phyloP scores from a whole-genome alignment of 2,113 vertebrate genomes.

The Chloropsis hardwickii region DNA sequence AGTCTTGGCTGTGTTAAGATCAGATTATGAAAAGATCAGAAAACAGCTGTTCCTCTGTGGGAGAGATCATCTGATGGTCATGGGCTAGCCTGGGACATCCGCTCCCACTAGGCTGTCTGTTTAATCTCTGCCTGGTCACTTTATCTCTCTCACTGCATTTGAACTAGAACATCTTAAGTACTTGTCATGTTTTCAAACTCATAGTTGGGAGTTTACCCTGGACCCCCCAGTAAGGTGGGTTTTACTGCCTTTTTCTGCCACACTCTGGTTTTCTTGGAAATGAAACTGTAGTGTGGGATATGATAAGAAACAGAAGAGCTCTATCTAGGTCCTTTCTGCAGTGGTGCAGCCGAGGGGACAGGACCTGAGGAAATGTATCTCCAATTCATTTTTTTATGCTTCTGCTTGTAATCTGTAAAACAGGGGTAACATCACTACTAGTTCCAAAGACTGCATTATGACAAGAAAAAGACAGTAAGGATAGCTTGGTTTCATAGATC shows the following conservation, averaged over 20 bases:
- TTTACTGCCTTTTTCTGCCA: background rate
- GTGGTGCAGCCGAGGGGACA: background rate
- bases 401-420: background rate
- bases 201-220: background rate
- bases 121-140: background rate
- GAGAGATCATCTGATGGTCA: background rate
- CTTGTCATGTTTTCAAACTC: background rate
- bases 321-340: background rate
- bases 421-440: background rate
- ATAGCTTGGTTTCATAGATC: background rate
- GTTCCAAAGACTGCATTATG: background rate
- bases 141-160: background rate
- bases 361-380: background rate
- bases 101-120: background rate
- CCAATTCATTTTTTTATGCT: background rate
- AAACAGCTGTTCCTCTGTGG: background rate
- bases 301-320: background rate
- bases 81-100: background rate
- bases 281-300: background rate
- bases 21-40: constrained; percentile 25
- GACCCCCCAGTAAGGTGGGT: background rate
- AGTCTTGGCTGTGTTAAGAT: background rate
- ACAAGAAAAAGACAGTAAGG: background rate
- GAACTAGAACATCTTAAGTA: background rate
- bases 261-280: background rate